phyloP scores from a whole-genome alignment of 2,113 vertebrate species.

The Craseonycteris thonglongyai region DNA sequence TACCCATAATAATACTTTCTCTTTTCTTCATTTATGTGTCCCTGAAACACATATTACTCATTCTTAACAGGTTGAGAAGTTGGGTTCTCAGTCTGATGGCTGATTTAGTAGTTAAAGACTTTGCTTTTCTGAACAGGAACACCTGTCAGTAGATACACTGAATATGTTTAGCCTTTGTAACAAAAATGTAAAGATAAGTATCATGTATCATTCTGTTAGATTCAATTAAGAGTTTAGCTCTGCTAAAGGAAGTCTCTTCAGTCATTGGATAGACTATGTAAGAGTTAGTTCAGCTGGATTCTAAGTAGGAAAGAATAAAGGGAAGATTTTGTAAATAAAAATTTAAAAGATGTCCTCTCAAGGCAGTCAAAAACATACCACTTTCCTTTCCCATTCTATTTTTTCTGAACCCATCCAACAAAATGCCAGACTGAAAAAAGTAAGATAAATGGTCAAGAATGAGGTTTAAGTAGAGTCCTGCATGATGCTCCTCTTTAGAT shows the following conservation, averaged over 20 bases:
- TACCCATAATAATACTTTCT: neutral
- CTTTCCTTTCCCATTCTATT: neutral
- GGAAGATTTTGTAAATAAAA: slow-evolving; percentile 1
- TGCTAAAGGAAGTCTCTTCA: neutral
- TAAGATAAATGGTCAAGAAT: neutral
- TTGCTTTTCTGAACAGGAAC: neutral
- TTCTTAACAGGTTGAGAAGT: neutral
- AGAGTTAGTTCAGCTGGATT: neutral
- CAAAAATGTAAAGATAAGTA: neutral
- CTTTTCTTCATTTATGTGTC: neutral
- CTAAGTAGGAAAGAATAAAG: neutral
- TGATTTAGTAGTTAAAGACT: neutral
- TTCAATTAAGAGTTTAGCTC: neutral
- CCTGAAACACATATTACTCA: neutral
- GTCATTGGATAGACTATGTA: neutral
- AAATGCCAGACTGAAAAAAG: neutral
- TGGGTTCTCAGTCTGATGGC: neutral
- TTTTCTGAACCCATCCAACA: neutral
- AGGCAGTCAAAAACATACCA: neutral
- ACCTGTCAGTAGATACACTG: neutral
- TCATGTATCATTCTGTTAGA: neutral
- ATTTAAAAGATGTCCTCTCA: neutral
- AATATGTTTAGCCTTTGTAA: neutral
- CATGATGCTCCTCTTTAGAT: neutral
- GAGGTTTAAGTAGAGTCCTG: neutral